Base-by-base conservation (phyloP, 1,140 invertebrate genomes). In the Dendrolimus punctatus region DNA sequence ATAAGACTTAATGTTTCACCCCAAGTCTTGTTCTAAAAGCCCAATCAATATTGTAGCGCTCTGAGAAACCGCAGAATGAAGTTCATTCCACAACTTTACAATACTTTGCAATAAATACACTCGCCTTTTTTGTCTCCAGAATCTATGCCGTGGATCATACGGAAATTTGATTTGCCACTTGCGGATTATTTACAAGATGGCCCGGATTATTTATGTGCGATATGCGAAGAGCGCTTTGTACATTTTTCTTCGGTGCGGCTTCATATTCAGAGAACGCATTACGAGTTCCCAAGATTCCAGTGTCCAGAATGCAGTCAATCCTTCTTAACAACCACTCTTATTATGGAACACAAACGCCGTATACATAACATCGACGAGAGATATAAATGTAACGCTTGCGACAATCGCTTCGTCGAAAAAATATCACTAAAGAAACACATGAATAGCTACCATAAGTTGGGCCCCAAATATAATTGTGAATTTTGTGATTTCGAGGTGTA, bases 391-490 rank as follows among this genome's bases (percentile, higher is more conserved):
- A 73, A 79, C 43, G 81, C 80, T 0, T 85, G 81, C 57, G 77
- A 77, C 8, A 66, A 66, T 5, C 59, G 46, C 0, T 85, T 85
- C 51, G 83, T 83, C 48, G 71, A 70, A 0, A 70, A 68, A 46
- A 50, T 73, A 0, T 73, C 76, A 39, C 45, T 85, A 0, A 50
- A 66, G 0, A 81, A 77, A 40, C 80, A 85, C 36, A 76, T 70
- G 0, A 78, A 81, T 41, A 75, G 66, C 6, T 85, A 72, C 36
- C 82, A 85, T 37, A 85, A 80, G 79, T 42, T 83, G 6, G 80
- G 80, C 0, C 72, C 71, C 46, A 77, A 67, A 36, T 70, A 71
- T 38, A 72, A 74, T 44, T 85, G 82, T 42, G 62, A 76, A 8
- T 58, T 66, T 7, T 85, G 82, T 39, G 79, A 85, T 6, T 85